phyloP scores from a whole-genome alignment of 2,888 invertebrate species.

The Sipha maydis region DNA sequence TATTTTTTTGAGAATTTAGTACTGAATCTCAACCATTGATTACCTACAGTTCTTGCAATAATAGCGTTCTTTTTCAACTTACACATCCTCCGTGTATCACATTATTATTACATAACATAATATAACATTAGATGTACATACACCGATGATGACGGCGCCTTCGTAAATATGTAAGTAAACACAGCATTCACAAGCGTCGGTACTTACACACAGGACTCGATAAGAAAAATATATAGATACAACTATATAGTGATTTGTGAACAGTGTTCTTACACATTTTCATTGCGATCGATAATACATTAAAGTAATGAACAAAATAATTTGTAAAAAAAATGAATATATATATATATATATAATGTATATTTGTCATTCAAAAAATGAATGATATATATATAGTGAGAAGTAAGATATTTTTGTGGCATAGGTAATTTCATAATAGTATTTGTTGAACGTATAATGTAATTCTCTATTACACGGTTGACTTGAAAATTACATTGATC shows the following conservation, averaged over 20 bases:
- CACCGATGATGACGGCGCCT: constrained; percentile 42
- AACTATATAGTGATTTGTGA: not conserved
- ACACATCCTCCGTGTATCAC: not conserved
- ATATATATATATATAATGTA: too few species aligned
- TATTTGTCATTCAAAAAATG: too few species aligned
- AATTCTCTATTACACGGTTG: too few species aligned
- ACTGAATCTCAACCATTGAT: not conserved
- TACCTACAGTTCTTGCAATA: not conserved
- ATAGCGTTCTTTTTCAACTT: not conserved
- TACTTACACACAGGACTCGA: not conserved
- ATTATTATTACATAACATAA: not conserved
- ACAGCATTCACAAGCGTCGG: not conserved
- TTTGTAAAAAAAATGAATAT: too few species aligned
- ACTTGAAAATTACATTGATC: too few species aligned
- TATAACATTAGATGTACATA: constrained; percentile 22
- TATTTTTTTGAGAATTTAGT: not conserved
- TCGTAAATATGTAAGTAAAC: constrained; percentile 58
- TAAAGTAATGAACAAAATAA: not conserved
- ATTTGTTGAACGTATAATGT: too few species aligned
- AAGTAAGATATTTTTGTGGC: too few species aligned
- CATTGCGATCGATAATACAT: not conserved
- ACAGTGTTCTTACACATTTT: not conserved
- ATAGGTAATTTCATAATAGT: too few species aligned
- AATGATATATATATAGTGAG: too few species aligned
- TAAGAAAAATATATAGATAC: not conserved